Evolutionary conservation across 2,113 vertebrate genomes (phyloP).

Genomic region (Recurvirostra avosetta): DNA sequence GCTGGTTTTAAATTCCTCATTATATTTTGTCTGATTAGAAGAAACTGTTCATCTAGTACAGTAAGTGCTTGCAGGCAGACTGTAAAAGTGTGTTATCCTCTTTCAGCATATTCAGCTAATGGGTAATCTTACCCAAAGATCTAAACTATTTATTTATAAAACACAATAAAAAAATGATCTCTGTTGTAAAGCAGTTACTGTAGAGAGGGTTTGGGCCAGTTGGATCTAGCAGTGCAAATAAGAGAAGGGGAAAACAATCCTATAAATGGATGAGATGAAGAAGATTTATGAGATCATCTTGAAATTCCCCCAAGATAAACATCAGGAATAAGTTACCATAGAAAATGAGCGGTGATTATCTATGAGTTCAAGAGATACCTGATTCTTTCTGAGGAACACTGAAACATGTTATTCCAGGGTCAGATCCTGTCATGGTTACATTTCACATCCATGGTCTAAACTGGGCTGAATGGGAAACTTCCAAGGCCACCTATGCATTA

Average conservation of each 20-base stretch:
- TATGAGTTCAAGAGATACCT: not conserved
- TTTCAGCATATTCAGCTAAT: not conserved
- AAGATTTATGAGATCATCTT: conserved; percentile 33
- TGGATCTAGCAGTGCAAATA: not conserved
- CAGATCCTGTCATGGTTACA: not conserved
- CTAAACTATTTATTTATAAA: conserved; percentile 42
- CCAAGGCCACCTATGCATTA: not conserved
- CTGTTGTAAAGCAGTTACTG: conserved; percentile 27
- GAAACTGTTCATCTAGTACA: not conserved
- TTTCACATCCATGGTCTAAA: not conserved
- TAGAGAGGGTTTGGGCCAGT: not conserved
- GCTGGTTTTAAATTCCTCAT: not conserved
- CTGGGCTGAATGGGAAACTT: not conserved
- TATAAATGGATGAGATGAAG: conserved; percentile 42
- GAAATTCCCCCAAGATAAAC: conserved; percentile 42
- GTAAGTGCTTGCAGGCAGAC: not conserved
- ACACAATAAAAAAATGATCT: not conserved
- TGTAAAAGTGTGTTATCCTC: not conserved
- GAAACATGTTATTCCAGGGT: not conserved
- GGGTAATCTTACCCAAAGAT: conserved; percentile 20
- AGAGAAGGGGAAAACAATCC: not conserved
- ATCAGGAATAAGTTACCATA: not conserved
- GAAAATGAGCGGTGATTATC: not conserved
- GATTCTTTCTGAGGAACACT: not conserved
- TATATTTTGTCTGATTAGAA: not conserved